Base-by-base conservation (phyloP, 1,140 invertebrate genomes). In the Leucophenga varia region DNA sequence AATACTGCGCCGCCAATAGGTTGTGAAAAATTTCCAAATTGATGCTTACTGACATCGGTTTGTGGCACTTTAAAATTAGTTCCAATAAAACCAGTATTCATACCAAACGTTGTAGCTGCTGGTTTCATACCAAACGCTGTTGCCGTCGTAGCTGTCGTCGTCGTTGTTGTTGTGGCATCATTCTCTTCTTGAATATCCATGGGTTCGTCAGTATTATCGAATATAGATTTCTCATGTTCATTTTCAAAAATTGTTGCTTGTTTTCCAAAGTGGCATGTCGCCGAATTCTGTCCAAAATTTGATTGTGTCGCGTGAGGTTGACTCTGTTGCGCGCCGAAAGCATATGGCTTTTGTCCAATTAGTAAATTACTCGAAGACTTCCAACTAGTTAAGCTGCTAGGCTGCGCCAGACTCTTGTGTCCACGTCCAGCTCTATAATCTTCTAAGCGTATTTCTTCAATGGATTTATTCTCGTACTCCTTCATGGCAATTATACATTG, bases 401-500 rank as follows among this genome's bases (percentile, higher is more conserved):
- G 3, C 38, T n/a, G 76, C 75, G 0, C 73, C 74, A 38, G 54
- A 47, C 16, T 48, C 38, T 36, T 59, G 49, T 6, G 76, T 81
- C 95, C 96, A 6, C 93, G 76, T 48, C 91, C 91, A 6, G 89
- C 88, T 31, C 80, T 75, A 78, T 97, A 97, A 80, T 98, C 95
- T 76, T 97, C 95, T 16, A 91, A 77, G 36, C 94, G 79, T 2
- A 98, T 76, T 76, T 97, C 95, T 77, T 96, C 93, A 12, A 97
- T 75, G 4, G 90, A 93, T 78, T 97, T 97, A 34, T 65, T 79
- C 70, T 97, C 93, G 78, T 97, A 97, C 65, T 97, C 93, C 78
- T 96, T 95, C 94, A 97, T 97, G 54, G 88, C 90, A 3, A 91
- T 93, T 35, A 97, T 97, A 69, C 92, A 95, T 71, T 95, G 90